phyloP scores from a whole-genome alignment of 2,888 invertebrate genomes.

The Crioceris asparagi region DNA sequence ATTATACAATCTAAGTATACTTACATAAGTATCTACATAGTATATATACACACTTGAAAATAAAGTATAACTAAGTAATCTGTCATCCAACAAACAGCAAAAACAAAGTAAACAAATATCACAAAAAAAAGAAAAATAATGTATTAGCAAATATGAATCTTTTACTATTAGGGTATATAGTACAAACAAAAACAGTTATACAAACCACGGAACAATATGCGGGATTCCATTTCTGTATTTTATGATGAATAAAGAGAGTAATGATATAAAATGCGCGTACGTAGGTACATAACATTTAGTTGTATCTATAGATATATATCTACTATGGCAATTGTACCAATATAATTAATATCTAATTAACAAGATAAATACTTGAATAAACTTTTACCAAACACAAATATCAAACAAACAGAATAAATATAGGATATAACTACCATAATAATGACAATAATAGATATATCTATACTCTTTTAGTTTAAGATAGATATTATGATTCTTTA shows the following conservation, averaged over 20 bases:
- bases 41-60: too few relatives aligned
- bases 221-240: too few relatives aligned
- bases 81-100: neutral
- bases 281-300: too few relatives aligned
- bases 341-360: conserved; percentile 27
- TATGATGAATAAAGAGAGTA: too few relatives aligned
- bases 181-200: conserved; percentile 18
- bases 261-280: too few relatives aligned
- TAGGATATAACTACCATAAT: neutral
- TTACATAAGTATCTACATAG: too few relatives aligned
- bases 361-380: conserved; percentile 26
- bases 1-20: too few relatives aligned
- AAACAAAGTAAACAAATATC: neutral
- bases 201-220: too few relatives aligned
- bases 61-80: too few relatives aligned
- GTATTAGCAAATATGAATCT: conserved; percentile 6
- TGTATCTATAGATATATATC: too few relatives aligned
- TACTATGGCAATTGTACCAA: conserved; percentile 26
- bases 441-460: neutral
- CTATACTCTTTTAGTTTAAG: too few relatives aligned
- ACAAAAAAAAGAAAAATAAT: conserved; percentile 2
- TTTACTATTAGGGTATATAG: conserved; percentile 10
- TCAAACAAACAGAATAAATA: conserved; percentile 1
- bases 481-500: too few relatives aligned
- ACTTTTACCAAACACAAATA: conserved; percentile 13